Evolutionary conservation across 2,113 vertebrate species (phyloP).

Genomic region (Empidonax alnorum): DNA sequence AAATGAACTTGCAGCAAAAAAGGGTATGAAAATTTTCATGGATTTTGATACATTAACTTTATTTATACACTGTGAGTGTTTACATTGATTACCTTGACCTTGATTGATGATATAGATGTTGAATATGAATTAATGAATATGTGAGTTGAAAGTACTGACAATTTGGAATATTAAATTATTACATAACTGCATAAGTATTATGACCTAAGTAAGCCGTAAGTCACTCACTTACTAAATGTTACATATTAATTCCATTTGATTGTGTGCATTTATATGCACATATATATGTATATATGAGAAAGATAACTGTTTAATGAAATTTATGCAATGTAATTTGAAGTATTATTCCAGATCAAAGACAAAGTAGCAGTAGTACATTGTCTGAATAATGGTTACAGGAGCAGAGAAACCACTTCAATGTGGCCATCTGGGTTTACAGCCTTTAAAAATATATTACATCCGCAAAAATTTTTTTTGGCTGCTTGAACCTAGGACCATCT

Average conservation of each 20-base stretch:
- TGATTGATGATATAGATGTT: background rate
- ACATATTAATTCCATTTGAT: background rate
- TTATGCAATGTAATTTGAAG: background rate
- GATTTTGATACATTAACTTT: background rate
- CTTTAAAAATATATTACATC: conserved; percentile 44
- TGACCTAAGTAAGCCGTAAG: background rate
- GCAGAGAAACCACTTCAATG: background rate
- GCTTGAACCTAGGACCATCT: conserved; percentile 46
- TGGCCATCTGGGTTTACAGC: background rate
- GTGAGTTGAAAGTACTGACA: background rate
- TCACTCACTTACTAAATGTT: background rate
- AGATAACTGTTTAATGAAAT: background rate
- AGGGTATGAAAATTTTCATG: background rate
- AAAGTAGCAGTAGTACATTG: background rate
- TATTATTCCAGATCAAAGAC: background rate
- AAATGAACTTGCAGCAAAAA: background rate
- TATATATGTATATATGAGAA: background rate
- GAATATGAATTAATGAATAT: background rate
- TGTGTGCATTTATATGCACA: background rate
- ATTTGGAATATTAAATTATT: background rate
- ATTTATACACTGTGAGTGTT: background rate
- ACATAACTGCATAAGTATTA: background rate
- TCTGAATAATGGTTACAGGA: background rate
- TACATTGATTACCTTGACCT: background rate
- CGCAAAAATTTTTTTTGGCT: background rate